phyloP scores from a whole-genome alignment of 2,113 vertebrate species.

The Anhinga anhinga region DNA sequence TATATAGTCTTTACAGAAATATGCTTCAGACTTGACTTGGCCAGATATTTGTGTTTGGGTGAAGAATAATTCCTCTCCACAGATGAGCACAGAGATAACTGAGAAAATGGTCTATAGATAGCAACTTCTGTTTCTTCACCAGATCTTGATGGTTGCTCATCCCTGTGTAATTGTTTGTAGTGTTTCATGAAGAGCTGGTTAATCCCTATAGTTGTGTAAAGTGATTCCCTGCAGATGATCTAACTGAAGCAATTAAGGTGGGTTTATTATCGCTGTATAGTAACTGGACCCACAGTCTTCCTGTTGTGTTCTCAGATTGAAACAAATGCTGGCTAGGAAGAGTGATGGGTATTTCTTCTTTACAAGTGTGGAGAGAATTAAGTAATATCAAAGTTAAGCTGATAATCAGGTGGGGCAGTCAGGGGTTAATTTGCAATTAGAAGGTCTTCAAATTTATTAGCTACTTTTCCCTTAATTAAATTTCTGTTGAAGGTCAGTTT shows the following conservation, averaged over 20 bases:
- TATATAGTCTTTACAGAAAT: background rate
- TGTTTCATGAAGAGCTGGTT: conserved; percentile 29
- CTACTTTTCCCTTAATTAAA: background rate
- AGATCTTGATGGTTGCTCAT: conserved; percentile 36
- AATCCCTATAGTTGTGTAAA: conserved; percentile 53
- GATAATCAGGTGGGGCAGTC: background rate
- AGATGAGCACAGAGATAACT: background rate
- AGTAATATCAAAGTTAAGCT: background rate
- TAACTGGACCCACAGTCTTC: conserved; percentile 43
- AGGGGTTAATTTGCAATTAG: conserved; percentile 35
- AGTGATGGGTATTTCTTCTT: conserved; percentile 3
- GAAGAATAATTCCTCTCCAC: background rate
- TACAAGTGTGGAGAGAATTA: conserved; percentile 25
- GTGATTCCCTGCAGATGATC: conserved; percentile 46
- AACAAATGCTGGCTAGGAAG: background rate
- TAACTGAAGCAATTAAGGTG: conserved; percentile 64
- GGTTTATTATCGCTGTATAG: conserved; percentile 61
- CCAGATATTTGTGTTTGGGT: background rate
- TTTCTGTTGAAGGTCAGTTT: conserved; percentile 13
- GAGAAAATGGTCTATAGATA: background rate
- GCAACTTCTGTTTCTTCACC: background rate
- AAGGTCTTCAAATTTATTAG: conserved; percentile 1
- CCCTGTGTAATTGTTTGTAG: conserved; percentile 33
- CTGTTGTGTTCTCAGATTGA: conserved; percentile 8
- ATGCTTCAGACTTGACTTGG: background rate